These are phyloP conservation scores for Chrysolina americana DNA, from an alignment of 2,888 invertebrate genomes.

Conservation along the genomic window DNA sequence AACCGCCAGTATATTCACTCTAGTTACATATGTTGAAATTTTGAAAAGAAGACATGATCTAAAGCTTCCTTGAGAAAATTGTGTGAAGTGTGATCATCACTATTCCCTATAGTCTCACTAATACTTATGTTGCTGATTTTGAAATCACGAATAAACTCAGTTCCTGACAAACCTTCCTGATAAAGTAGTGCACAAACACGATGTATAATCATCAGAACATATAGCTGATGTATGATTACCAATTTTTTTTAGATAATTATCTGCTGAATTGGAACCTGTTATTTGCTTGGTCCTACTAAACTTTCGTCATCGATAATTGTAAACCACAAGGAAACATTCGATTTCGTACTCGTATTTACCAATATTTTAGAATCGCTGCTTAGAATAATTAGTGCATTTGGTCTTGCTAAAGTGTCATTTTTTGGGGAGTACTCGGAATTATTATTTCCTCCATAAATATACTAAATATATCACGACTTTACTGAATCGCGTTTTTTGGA, in stretches of 20 bases:
- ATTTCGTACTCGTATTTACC: background rate
- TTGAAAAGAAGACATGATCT: too few relatives aligned
- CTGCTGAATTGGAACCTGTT: conserved; percentile 3
- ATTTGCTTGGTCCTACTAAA: conserved; percentile 1
- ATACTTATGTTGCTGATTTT: background rate
- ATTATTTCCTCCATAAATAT: too few relatives aligned
- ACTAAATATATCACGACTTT: too few relatives aligned
- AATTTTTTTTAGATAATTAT: conserved; percentile 17
- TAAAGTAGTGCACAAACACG: background rate
- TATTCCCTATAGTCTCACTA: too few relatives aligned
- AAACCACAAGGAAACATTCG: background rate
- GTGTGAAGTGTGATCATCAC: too few relatives aligned
- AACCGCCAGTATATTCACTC: too few relatives aligned
- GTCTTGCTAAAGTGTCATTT: background rate
- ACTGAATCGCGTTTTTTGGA: too few relatives aligned
- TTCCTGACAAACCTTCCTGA: background rate
- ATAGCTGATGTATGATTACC: background rate
- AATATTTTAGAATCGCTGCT: background rate
- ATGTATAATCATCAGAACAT: background rate
- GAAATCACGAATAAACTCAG: background rate
- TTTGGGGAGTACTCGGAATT: too few relatives aligned
- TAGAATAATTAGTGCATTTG: background rate
- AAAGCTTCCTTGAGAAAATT: too few relatives aligned
- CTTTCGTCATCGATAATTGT: conserved; percentile 5
- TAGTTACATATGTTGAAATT: too few relatives aligned